Evolutionary conservation across 2,888 invertebrate genomes (phyloP).

Genomic region (Spodoptera littoralis): DNA sequence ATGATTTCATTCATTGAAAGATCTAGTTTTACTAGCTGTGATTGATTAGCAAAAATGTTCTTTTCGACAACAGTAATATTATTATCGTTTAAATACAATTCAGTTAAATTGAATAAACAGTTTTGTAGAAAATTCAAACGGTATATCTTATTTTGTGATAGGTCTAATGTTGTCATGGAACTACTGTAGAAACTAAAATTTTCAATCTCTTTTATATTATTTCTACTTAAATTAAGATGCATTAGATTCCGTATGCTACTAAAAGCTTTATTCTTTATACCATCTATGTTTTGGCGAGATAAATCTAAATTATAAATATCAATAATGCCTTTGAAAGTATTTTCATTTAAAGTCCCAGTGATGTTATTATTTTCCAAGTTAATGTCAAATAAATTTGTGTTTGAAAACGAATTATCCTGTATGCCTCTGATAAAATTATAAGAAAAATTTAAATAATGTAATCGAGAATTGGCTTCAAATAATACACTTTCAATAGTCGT

Average conservation of each 20-base stretch:
- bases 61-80: slow-evolving; percentile 61
- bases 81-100: slow-evolving; percentile 73
- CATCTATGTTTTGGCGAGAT: slow-evolving; percentile 67
- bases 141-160: slow-evolving; percentile 72
- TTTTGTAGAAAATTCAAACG: slow-evolving; percentile 68
- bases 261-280: slow-evolving; percentile 69
- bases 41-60: slow-evolving; percentile 68
- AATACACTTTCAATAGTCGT: slow-evolving; percentile 68
- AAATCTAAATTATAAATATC: slow-evolving; percentile 67
- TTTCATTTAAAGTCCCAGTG: slow-evolving; percentile 64
- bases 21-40: slow-evolving; percentile 68
- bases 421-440: slow-evolving; percentile 71
- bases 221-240: slow-evolving; percentile 73
- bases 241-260: slow-evolving; percentile 59
- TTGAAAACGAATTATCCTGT: slow-evolving; percentile 70
- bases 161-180: slow-evolving; percentile 67
- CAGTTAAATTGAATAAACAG: slow-evolving; percentile 65
- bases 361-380: slow-evolving; percentile 74
- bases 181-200: slow-evolving; percentile 65
- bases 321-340: slow-evolving; percentile 71
- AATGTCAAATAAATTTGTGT: slow-evolving; percentile 63
- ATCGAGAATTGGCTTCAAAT: slow-evolving; percentile 70
- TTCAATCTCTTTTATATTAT: slow-evolving; percentile 67
- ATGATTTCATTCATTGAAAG: slow-evolving; percentile 74
- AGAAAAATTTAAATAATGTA: slow-evolving; percentile 70